These are phyloP conservation scores for Sebastes hubbsi DNA, from an alignment of 2,797 vertebrate genomes.

Conservation along the genomic window DNA sequence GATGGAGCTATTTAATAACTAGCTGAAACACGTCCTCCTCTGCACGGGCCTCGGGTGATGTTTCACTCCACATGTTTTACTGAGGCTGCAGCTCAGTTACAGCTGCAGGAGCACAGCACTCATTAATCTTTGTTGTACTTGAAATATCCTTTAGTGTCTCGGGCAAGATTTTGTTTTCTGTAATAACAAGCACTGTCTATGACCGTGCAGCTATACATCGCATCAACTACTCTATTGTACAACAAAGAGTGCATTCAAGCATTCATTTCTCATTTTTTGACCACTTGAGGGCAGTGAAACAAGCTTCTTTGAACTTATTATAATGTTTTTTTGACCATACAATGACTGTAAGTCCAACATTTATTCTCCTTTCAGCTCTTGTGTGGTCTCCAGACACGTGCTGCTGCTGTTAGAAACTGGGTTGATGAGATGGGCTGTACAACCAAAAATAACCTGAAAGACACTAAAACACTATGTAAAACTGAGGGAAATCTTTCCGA, in stretches of 20 bases:
- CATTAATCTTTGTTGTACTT: constrained; percentile 41
- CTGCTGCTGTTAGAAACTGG: too few species aligned
- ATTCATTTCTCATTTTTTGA: not conserved
- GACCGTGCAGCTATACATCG: not conserved
- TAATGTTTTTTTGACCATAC: not conserved
- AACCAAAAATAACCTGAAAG: not conserved
- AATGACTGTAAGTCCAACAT: not conserved
- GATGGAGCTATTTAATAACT: constrained; percentile 38
- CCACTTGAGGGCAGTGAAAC: not conserved
- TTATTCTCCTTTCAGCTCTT: not conserved
- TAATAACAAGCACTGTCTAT: not conserved
- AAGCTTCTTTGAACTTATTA: not conserved
- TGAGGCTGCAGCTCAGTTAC: constrained; percentile 48
- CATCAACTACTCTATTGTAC: not conserved
- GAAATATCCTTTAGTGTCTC: constrained; percentile 25
- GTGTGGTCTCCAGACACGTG: not conserved
- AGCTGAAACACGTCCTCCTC: constrained; percentile 54
- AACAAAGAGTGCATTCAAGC: not conserved
- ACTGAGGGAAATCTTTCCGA: not conserved
- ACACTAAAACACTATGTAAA: not conserved
- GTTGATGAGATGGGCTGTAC: too few species aligned
- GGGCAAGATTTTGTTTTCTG: not conserved
- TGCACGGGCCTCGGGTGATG: constrained; percentile 32
- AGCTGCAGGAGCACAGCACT: constrained; percentile 32
- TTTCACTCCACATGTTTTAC: constrained; percentile 29